A percentile compares a stretch with the other conserved stretches of the same genome.
Conservation (phyloP, 2,888 invertebrate genomes). For the Phyllotreta striolata region DNA sequence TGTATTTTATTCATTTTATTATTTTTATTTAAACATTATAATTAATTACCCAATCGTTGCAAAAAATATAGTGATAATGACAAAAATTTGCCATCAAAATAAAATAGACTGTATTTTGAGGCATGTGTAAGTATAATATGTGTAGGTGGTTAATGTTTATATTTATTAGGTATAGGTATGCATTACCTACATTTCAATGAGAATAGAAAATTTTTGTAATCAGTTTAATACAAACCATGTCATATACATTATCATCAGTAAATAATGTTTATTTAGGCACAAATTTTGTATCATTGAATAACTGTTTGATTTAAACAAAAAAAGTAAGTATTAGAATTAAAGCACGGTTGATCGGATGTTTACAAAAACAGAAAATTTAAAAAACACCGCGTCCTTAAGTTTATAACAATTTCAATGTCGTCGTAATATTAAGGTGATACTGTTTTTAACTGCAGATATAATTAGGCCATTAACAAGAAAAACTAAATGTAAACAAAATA, state of each 20-base stretch:
- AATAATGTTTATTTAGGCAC: conserved; percentile 12
- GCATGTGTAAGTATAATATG: no score
- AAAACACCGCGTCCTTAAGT: conserved; percentile 25
- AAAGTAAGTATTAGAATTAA: conserved; percentile 12
- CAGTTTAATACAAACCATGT: no score
- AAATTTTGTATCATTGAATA: conserved; percentile 21
- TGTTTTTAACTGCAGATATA: neutral
- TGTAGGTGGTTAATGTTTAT: no score
- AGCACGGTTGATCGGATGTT: conserved; percentile 25
- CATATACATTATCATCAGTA: neutral
- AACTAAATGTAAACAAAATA: neutral
- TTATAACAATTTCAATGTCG: conserved; percentile 28
- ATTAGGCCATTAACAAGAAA: conserved; percentile 9
- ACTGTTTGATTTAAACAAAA: conserved; percentile 19
- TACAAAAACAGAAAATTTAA: conserved; percentile 23
- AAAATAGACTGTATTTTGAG: no score
- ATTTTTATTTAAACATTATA: no score
- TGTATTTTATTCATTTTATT: no score
- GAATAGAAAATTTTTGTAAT: no score
- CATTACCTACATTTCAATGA: no score
- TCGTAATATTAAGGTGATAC: conserved; percentile 7
- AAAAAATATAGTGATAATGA: no score
- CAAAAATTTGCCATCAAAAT: no score
- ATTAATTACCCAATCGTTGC: no score
- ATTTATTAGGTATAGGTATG: no score